Evolutionary conservation across 2,797 vertebrate species (phyloP).

Genomic region (Lophotriccus pileatus): DNA sequence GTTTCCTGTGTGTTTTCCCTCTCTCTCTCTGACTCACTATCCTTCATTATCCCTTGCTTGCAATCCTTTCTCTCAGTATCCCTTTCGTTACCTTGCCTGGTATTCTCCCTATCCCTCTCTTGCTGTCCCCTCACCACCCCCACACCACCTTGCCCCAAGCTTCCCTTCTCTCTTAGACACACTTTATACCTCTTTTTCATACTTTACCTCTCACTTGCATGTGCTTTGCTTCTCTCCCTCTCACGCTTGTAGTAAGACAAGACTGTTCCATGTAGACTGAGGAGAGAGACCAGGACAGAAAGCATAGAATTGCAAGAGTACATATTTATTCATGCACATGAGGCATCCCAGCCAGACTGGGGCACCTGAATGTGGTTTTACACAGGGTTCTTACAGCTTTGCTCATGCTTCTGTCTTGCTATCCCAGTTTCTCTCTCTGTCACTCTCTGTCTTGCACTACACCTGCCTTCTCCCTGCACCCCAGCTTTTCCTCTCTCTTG

Average conservation of each 20-base stretch:
- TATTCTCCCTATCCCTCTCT: background rate
- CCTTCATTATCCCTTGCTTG: background rate
- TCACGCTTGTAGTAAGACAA: background rate
- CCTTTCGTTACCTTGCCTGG: background rate
- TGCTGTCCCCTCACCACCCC: background rate
- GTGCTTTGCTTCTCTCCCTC: background rate
- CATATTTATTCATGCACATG: background rate
- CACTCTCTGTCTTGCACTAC: background rate
- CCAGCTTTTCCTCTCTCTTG: background rate
- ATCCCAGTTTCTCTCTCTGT: background rate
- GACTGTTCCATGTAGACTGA: background rate
- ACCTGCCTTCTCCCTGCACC: fast-evolving
- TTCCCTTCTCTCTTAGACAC: background rate
- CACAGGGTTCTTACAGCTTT: background rate
- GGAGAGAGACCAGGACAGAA: background rate
- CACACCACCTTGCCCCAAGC: fast-evolving
- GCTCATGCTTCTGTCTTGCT: background rate
- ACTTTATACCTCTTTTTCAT: background rate
- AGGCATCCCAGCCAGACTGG: background rate
- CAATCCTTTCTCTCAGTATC: background rate
- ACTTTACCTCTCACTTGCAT: background rate
- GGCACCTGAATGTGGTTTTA: background rate
- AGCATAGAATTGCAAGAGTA: background rate
- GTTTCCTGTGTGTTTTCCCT: background rate
- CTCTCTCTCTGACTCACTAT: background rate